These are phyloP conservation scores for human (Homo sapiens) DNA, from an alignment of 2,113 vertebrate genomes.

Conservation along the genomic window DNA sequence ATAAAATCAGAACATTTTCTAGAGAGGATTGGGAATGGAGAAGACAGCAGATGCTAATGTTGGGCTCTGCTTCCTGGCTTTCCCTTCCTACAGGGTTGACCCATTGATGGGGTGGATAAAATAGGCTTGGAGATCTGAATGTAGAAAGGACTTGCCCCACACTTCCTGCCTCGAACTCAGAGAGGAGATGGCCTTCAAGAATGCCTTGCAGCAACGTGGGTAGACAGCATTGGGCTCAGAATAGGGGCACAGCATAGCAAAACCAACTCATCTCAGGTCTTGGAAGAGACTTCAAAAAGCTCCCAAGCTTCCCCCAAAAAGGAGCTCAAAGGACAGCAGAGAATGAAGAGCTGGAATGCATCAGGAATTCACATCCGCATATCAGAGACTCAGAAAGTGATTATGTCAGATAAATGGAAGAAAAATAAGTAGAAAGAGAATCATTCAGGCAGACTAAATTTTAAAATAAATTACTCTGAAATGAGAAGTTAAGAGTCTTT, in stretches of 20 bases:
- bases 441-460: not conserved
- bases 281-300: not conserved
- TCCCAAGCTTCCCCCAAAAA: not conserved
- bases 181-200: not conserved
- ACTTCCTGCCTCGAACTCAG: not conserved
- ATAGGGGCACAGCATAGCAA: not conserved
- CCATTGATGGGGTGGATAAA: not conserved
- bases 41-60: not conserved
- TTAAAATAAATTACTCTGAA: not conserved
- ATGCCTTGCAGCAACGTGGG: fast-evolving
- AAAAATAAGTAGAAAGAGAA: not conserved
- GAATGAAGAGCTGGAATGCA: not conserved
- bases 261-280: not conserved
- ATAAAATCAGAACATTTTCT: not conserved
- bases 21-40: not conserved
- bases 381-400: not conserved
- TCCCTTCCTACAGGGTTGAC: not conserved
- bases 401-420: not conserved
- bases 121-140: not conserved
- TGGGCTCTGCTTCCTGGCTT: not conserved
- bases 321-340: not conserved
- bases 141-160: not conserved
- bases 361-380: not conserved
- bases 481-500: not conserved
- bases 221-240: not conserved